Base-by-base conservation (phyloP, 2,113 vertebrate genomes). In the Eretmodus cyanostictus region DNA sequence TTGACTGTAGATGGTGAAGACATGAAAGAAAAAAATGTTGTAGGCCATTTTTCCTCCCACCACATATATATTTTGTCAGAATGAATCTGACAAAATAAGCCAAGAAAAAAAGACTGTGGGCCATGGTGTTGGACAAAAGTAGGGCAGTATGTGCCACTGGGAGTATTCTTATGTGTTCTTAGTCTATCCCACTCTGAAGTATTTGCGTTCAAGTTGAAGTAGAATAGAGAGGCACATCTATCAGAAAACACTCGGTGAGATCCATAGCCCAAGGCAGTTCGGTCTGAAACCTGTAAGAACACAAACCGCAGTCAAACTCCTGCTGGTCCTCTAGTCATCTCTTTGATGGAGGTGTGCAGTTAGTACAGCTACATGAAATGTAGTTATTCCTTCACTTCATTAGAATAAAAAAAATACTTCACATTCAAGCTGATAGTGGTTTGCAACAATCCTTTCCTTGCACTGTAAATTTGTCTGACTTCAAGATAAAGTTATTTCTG, bases 161-260 rank as follows among this genome's bases (percentile, higher is more conserved):
- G 92, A 95, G 87, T 89, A 87, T 66, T 66, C 34, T 66, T 92
- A 88, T 88, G 90, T 93, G 87, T 93, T 93, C 87, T 92, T 89
- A 89, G 90, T 87, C 90, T 90, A 73, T 71, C 68, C 84, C 80
- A 80, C 91, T 93, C 91, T 91, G 89, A 94, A 90, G 88, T 92
- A 68, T 93, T 91, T 91, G 81, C 47, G 53, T 86, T 86, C 73
- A 87, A 81, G 89, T 82, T 84, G 80, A 91, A 91, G 87, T 90
- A 85, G 78, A 89, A 87, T 38, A 86, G 85, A 93, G 87, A 91
- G 86, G 81, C 85, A 94, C 91, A 94, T 93, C 90, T 91, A 92
- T 93, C 92, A 93, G 89, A 94, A 91, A 93, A 93, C 86, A 93
- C 81, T 90, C 90, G 84, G 83, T 76, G 86, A 89, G 84, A 93